phyloP scores from a whole-genome alignment of 2,888 invertebrate genomes.

The Perdita meconis region DNA sequence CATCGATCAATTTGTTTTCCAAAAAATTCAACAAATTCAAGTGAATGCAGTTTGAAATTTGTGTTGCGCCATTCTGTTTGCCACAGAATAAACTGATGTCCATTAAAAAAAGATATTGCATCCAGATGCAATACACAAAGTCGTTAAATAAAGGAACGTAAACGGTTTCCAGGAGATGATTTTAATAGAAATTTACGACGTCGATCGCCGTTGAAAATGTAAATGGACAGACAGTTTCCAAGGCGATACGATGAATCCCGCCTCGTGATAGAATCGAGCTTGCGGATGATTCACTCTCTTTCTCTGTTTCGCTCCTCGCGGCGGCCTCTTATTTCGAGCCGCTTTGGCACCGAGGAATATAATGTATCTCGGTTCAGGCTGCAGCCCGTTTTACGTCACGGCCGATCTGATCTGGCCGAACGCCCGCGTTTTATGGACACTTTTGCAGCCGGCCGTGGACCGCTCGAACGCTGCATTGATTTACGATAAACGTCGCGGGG shows the following conservation, averaged over 20 bases:
- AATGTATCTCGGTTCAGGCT: slow-evolving; percentile 58
- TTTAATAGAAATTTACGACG: neutral
- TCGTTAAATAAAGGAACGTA: neutral
- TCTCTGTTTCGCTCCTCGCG: neutral
- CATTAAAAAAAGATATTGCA: neutral
- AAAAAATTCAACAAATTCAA: too few relatives aligned
- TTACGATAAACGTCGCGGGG: slow-evolving; percentile 51
- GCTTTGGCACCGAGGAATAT: slow-evolving; percentile 55
- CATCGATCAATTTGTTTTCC: too few relatives aligned
- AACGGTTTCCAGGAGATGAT: neutral
- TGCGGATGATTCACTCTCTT: slow-evolving; percentile 45
- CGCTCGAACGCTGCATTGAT: slow-evolving; percentile 51
- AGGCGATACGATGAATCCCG: slow-evolving; percentile 33
- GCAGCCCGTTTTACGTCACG: slow-evolving; percentile 55
- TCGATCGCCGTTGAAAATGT: slow-evolving; percentile 40
- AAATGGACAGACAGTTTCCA: slow-evolving; percentile 32
- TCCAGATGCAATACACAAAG: neutral
- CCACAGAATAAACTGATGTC: too few relatives aligned
- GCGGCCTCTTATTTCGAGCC: slow-evolving; percentile 42
- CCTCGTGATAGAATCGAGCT: slow-evolving; percentile 37
- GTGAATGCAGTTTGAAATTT: too few relatives aligned
- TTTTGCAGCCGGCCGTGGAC: slow-evolving; percentile 47
- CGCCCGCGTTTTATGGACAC: slow-evolving; percentile 63
- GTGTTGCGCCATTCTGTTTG: too few relatives aligned
- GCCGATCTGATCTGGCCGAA: slow-evolving; percentile 62